Base-by-base conservation (phyloP, 2,797 vertebrate species). In the Enteromius mattozi region DNA sequence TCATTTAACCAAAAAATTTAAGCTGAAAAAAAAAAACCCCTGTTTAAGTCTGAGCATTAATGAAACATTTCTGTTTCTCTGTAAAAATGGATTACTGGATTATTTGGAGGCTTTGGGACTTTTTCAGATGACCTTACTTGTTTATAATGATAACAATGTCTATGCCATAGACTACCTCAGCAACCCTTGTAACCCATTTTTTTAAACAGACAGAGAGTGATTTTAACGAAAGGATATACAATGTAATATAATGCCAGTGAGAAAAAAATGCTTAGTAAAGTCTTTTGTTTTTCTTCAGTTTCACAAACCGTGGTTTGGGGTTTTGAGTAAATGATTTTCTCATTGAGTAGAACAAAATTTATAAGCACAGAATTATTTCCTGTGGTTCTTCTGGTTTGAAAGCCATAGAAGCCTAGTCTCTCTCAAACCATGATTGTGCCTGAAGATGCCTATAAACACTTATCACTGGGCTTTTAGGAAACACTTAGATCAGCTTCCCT, bases 251-350 rank as follows among this genome's bases (percentile, higher is more conserved):
- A 78, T 80, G 10, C 61, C 27, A 45, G 40, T 74, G 7, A 30
- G 24, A 66, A 49, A 45, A 45, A 79, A 68, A 47, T 49, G 61
- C 78, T 47, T 68, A 49, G 59, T 47, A 35, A 49, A 45, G 76
- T n/a, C 12, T 37, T 51, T 68, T 79, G 61, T 6, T 49, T 49
- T 66, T 21, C 27, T 35, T 66, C 12, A 65, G 77, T 66, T 66
- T 68, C 33, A 51, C 61, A 33, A 80, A 35, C 30, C 7, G 42
- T 65, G 61, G 78, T 68, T 68, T 80, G 27, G 27, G 76, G 59
- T 78, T 78, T 80, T 14, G 19, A 80, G 76, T 78, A 35, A 80
- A 61, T 37, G 0, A 68, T 56, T 40, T 59, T 84, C n/a, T 42
- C 16, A 70, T 27, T 17, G 54, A 45, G n/a, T 30, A 33, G 51